Conservation (phyloP, 1,140 invertebrate genomes). For the Cryptotermes secundus region DNA sequence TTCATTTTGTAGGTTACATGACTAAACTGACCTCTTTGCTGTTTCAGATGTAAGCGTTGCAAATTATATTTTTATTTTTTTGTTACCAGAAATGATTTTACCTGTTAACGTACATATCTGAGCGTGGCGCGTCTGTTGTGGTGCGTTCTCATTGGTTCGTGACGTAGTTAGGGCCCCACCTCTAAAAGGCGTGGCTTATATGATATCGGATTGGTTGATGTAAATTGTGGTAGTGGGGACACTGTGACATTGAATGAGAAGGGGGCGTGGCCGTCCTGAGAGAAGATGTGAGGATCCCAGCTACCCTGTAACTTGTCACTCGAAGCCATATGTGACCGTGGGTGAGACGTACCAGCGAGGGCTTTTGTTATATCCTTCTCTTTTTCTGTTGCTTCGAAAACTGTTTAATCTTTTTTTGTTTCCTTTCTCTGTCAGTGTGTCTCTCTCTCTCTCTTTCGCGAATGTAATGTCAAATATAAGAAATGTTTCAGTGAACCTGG, state of each 20-base stretch:
- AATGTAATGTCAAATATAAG: not conserved
- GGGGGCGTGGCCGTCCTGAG: not conserved
- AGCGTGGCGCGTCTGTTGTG: not conserved
- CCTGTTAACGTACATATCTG: not conserved
- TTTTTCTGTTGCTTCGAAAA: conserved; percentile 9
- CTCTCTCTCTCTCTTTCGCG: not conserved
- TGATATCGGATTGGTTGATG: not conserved
- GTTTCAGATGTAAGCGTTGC: not conserved
- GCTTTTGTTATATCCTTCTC: not conserved
- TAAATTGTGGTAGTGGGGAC: not conserved
- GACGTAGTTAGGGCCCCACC: not conserved
- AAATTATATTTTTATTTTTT: not conserved
- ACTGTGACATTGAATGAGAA: not conserved
- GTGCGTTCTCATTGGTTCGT: not conserved
- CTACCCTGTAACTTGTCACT: not conserved
- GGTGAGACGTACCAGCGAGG: not conserved
- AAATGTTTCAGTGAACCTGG: not conserved
- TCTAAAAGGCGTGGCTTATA: not conserved
- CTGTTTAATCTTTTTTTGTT: not conserved
- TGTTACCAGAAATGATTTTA: not conserved
- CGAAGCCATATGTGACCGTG: conserved; percentile 9
- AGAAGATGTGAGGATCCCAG: not conserved
- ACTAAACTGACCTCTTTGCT: not conserved
- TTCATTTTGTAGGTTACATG: no score
- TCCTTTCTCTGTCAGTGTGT: not conserved